A percentile compares a stretch with the other conserved stretches of the same genome.
Evolutionary conservation across 2,113 vertebrate species (phyloP).

Genomic region (Eublepharis macularius): DNA sequence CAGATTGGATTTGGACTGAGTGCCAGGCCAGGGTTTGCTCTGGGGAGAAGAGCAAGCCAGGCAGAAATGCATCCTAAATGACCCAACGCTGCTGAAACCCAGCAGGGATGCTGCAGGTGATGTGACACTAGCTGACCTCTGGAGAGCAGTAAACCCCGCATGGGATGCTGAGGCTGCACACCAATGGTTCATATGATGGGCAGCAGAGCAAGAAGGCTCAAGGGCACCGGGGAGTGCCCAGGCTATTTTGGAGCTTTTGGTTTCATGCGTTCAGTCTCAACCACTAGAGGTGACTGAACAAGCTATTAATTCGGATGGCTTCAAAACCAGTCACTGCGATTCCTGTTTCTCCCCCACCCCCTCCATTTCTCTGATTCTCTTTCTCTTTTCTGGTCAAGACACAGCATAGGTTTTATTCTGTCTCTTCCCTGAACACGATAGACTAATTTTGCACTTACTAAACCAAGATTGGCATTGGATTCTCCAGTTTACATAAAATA

Average conservation of each 20-base stretch:
- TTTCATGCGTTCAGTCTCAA: neutral
- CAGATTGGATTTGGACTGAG: slow-evolving; percentile 45
- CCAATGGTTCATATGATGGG: neutral
- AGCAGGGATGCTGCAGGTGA: neutral
- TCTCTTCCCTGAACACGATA: neutral
- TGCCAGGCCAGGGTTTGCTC: slow-evolving; percentile 23
- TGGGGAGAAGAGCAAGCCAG: slow-evolving; percentile 10
- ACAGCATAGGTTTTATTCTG: neutral
- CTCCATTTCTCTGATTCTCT: neutral
- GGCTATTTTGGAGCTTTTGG: slow-evolving; percentile 19
- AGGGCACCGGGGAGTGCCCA: slow-evolving; percentile 3
- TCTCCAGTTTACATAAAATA: too few species aligned
- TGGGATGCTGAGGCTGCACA: neutral
- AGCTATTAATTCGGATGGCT: neutral
- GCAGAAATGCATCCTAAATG: neutral
- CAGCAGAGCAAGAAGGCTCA: neutral
- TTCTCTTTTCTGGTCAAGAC: neutral
- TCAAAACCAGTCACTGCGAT: neutral
- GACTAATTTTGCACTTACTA: too few species aligned
- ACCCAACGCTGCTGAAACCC: slow-evolving; percentile 23
- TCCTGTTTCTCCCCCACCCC: neutral
- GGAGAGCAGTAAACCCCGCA: neutral
- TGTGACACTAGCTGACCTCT: slow-evolving; percentile 10
- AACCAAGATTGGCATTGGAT: too few species aligned
- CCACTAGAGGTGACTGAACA: rapidly evolving